Evolutionary conservation across 1,140 invertebrate genomes (phyloP).

Genomic region (Nymphalis io): DNA sequence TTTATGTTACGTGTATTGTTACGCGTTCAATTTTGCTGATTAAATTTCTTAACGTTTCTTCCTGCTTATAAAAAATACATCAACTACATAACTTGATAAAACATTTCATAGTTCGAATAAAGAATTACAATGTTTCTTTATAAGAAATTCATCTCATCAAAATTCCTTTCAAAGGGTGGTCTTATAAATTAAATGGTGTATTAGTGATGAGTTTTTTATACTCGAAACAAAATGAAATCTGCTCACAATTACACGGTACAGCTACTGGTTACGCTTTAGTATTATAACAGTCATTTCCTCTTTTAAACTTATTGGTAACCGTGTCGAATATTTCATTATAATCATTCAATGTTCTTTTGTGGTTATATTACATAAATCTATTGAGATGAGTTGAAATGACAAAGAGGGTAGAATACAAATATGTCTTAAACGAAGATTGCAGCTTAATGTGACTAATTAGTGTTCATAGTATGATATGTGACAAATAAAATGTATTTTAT

Average conservation of each 20-base stretch:
- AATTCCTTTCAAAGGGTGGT: slow-evolving; percentile 49
- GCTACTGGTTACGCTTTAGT: slow-evolving; percentile 44
- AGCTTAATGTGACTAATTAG: no score
- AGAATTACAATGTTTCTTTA: not conserved
- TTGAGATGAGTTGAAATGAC: no score
- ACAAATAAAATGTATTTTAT: no score
- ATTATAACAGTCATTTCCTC: slow-evolving; percentile 61
- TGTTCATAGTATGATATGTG: no score
- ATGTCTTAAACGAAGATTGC: no score
- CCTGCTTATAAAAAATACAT: no score
- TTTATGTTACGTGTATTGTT: no score
- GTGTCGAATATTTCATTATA: slow-evolving; percentile 34
- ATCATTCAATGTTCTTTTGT: slow-evolving; percentile 11
- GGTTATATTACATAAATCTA: not conserved
- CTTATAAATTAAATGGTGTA: slow-evolving; percentile 48
- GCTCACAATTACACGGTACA: slow-evolving; percentile 56
- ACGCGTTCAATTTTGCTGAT: no score
- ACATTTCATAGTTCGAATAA: not conserved
- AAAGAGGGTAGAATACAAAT: no score
- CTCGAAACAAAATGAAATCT: slow-evolving; percentile 56
- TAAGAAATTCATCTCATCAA: slow-evolving; percentile 18
- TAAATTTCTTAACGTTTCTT: no score
- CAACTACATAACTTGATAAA: no score
- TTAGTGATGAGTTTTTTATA: slow-evolving; percentile 45
- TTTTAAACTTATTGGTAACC: slow-evolving; percentile 43